Evolutionary conservation across 1,140 invertebrate genomes (phyloP), one percentile per base, ranked within the genome.

Genomic region (Procambarus clarkii): DNA sequence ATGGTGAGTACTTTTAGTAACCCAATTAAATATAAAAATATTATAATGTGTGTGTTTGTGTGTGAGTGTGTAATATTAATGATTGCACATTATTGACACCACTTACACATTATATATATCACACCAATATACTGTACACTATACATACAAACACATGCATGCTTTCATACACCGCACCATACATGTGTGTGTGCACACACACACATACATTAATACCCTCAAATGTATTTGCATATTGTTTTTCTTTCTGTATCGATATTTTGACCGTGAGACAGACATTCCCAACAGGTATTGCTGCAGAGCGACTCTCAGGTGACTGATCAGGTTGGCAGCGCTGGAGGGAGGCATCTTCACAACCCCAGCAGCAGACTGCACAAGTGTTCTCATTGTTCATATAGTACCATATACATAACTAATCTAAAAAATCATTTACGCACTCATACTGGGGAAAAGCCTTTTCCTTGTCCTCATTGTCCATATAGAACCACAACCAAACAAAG

Each of bases 401-500:
- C 81, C 46, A 83, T 46, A 44, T 69, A 69, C 21, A 83, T 69
- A 45, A 64, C 81, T 21, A 83, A 83, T 69, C 34, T 83, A 34
- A 83, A n/a, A 44, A 60, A 64, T 13, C 81, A 83, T 34, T 46
- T 83, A 21, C 81, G 81, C n/a, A 83, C 81, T 45, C 81, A 83
- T 54, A 83, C 81, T 44, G 81, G 81, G 69, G 81, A 83, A 34
- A 83, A 83, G 58, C 81, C 81, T 2, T 83, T 45, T 64, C 69
- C 81, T 34, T 83, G 81, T 21, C 34, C 81, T 64, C 58, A 83
- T 50, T 83, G 81, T 64, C 24, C 81, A 21, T 83, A 83, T 46
- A 60, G 81, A 60, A 83, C 81, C 58, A 45, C 81, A n/a, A 83
- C 81, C 81, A 83, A 83, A 64, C 81, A 60, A 34, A 83, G 69